Conservation (phyloP, 2,113 vertebrate species). For the Hemibagrus wyckioides region DNA sequence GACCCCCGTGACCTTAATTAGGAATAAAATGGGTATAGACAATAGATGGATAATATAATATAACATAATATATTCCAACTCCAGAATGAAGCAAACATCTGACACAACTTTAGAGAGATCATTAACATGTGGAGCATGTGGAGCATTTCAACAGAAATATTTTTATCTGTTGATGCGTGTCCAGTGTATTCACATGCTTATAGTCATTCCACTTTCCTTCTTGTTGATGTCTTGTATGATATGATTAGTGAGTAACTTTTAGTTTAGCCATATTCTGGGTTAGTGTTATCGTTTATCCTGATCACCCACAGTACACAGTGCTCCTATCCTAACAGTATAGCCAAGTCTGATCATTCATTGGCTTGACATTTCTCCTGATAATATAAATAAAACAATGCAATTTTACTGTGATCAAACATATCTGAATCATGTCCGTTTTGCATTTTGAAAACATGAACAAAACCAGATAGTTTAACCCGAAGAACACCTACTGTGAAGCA, state of each 20-base stretch:
- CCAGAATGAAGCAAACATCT: background rate
- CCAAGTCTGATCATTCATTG: no score
- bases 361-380: background rate
- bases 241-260: background rate
- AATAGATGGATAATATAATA: no score
- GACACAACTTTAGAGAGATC: background rate
- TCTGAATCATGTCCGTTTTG: no score
- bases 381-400: background rate
- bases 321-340: background rate
- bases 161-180: background rate
- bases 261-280: background rate
- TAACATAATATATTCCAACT: conserved; percentile 19
- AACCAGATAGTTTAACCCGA: background rate
- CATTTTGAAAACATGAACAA: no score
- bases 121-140: background rate
- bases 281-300: background rate
- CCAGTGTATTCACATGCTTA: background rate
- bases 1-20: no score
- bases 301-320: background rate
- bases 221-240: background rate
- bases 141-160: background rate
- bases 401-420: background rate
- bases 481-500: background rate
- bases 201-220: background rate
- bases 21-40: no score